phyloP scores from a whole-genome alignment of 2,113 vertebrate species.

The Mormoops blainvillei region DNA sequence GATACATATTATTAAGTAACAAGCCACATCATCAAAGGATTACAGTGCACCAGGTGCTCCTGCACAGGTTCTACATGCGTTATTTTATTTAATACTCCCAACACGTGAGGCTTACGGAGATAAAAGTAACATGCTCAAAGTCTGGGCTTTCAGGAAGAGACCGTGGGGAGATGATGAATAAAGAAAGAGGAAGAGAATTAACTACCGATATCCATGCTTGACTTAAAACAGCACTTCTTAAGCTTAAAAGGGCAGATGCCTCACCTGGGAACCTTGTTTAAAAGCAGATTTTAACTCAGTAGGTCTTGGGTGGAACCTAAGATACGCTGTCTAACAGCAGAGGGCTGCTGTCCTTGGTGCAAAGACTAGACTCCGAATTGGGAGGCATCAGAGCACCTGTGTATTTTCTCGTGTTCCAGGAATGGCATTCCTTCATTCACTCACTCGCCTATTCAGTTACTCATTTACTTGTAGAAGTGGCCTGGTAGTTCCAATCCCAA shows the following conservation, averaged over 20 bases:
- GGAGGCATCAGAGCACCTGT: background rate
- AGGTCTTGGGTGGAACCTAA: background rate
- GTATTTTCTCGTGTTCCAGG: background rate
- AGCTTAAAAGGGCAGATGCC: background rate
- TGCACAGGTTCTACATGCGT: background rate
- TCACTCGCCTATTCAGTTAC: background rate
- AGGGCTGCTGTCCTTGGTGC: background rate
- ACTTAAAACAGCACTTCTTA: background rate
- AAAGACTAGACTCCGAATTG: background rate
- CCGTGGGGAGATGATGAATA: background rate
- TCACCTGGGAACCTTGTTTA: background rate
- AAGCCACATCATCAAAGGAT: conserved; percentile 9
- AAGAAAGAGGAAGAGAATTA: background rate
- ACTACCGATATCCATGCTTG: background rate
- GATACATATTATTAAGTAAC: background rate
- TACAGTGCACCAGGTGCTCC: background rate
- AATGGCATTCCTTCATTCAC: too few relatives aligned
- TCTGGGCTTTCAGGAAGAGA: background rate
- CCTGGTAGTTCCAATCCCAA: background rate
- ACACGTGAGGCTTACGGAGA: background rate
- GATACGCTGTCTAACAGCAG: background rate
- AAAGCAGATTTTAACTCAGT: background rate
- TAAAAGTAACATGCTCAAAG: background rate
- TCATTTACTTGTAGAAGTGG: background rate
- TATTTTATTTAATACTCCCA: background rate